Percentiles rank a stretch among this genome's conserved stretches.
phyloP scores from a whole-genome alignment of 2,113 vertebrate genomes.

The Brachyhypopomus gauderio region DNA sequence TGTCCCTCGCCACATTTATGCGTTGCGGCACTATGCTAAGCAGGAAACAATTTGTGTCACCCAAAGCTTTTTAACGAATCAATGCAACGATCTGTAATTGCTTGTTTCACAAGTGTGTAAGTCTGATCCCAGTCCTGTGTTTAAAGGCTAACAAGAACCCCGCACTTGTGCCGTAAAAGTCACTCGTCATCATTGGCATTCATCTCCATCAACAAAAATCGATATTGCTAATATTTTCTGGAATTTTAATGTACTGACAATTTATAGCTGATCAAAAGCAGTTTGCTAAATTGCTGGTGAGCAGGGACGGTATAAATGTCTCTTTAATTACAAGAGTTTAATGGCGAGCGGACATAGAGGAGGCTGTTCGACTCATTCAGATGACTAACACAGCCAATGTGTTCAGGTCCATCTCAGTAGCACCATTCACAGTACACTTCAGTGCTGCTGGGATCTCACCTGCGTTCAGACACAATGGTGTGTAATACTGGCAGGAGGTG shows the following conservation, averaged over 20 bases:
- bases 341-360: conserved; percentile 82
- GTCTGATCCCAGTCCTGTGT: conserved; percentile 90
- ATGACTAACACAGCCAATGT: conserved; percentile 85
- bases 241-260: conserved; percentile 95
- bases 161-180: conserved; percentile 76
- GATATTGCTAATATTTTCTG: conserved; percentile 96
- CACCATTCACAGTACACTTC: conserved; percentile 26
- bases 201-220: conserved; percentile 92
- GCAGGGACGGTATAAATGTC: conserved; percentile 98
- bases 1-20: conserved; percentile 89
- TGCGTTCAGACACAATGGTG: neutral
- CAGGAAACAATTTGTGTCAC: conserved; percentile 99
- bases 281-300: conserved; percentile 99
- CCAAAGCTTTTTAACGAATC: conserved; percentile 99
- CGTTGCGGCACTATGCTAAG: conserved; percentile 92
- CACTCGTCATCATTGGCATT: conserved; percentile 85
- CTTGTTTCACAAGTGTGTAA: conserved; percentile 99
- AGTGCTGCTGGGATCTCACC: neutral
- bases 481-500: neutral
- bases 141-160: conserved; percentile 91
- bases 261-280: conserved; percentile 99
- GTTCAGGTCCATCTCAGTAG: neutral
- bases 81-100: conserved; percentile 99
- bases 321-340: conserved; percentile 98
- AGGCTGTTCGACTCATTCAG: conserved; percentile 78